Conservation (phyloP, 2,797 vertebrate genomes). For the Scolopax bukidnonensis region DNA sequence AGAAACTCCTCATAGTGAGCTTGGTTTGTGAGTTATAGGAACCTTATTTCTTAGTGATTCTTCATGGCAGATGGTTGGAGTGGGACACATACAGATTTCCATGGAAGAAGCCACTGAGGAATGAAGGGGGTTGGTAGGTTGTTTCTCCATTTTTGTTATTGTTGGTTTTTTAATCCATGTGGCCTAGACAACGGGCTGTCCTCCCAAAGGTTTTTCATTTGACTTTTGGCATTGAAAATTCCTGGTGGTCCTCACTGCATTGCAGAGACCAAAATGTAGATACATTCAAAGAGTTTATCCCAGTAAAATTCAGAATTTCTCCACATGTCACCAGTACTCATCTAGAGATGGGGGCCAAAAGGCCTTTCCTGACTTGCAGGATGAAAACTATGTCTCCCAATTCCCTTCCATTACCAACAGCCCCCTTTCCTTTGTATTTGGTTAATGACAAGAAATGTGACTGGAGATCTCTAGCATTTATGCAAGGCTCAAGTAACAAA, state of each 20-base stretch:
- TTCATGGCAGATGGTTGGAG: not conserved
- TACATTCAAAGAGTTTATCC: not conserved
- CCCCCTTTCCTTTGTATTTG: not conserved
- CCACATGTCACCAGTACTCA: not conserved
- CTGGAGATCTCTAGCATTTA: not conserved
- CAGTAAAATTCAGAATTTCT: not conserved
- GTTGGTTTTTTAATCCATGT: not conserved
- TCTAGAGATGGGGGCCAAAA: not conserved
- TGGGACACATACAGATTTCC: not conserved
- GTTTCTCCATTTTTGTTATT: not conserved
- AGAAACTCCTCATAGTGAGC: not conserved
- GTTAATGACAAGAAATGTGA: not conserved
- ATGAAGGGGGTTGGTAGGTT: not conserved
- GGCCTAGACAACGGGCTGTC: not conserved
- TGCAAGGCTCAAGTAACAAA: not conserved
- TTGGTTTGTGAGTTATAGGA: not conserved
- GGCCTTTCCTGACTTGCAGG: not conserved
- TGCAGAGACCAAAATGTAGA: not conserved
- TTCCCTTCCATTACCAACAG: not conserved
- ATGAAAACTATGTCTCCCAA: not conserved
- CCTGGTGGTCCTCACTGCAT: not conserved
- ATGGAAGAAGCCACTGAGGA: not conserved
- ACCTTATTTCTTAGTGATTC: not conserved
- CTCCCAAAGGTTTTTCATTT: not conserved
- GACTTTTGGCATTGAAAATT: slow-evolving; percentile 55